A percentile compares a stretch with the other conserved stretches of the same genome.
phyloP scores from a whole-genome alignment of 2,797 vertebrate species.

The Enteromius paludinosus region DNA sequence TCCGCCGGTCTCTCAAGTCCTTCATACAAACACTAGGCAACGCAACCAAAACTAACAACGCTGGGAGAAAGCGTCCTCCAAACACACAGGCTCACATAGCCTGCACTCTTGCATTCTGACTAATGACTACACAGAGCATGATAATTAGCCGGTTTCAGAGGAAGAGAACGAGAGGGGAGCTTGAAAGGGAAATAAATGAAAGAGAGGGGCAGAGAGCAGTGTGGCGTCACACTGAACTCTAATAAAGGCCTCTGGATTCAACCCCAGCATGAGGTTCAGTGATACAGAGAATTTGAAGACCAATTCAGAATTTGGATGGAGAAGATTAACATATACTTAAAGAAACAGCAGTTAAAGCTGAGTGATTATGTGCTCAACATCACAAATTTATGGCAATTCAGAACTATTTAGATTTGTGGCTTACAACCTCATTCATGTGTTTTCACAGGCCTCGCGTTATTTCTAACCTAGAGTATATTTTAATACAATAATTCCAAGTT shows the following conservation, averaged over 20 bases:
- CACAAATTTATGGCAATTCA: background rate
- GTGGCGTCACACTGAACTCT: constrained; percentile 37
- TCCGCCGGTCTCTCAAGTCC: constrained; percentile 18
- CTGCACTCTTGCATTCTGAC: constrained; percentile 18
- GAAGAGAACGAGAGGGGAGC: constrained; percentile 8
- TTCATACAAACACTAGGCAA: constrained; percentile 8
- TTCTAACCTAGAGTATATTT: background rate
- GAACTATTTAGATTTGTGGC: background rate
- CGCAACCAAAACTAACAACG: constrained; percentile 12
- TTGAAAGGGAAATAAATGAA: constrained; percentile 41
- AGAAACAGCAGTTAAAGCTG: background rate
- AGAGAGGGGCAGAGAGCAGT: constrained; percentile 50
- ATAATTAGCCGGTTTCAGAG: constrained; percentile 39
- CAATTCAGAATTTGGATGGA: background rate
- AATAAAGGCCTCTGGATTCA: constrained; percentile 27
- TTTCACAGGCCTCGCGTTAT: background rate
- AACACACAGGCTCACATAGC: constrained; percentile 34
- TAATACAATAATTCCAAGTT: background rate
- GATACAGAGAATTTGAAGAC: background rate
- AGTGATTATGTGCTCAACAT: background rate
- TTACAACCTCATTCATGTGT: background rate
- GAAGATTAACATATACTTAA: background rate
- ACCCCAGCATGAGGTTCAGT: background rate
- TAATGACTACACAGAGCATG: constrained; percentile 50
- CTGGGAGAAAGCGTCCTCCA: constrained; percentile 3